These are phyloP conservation scores for Latheticus oryzae DNA, from an alignment of 2,888 invertebrate genomes.

Conservation along the genomic window DNA sequence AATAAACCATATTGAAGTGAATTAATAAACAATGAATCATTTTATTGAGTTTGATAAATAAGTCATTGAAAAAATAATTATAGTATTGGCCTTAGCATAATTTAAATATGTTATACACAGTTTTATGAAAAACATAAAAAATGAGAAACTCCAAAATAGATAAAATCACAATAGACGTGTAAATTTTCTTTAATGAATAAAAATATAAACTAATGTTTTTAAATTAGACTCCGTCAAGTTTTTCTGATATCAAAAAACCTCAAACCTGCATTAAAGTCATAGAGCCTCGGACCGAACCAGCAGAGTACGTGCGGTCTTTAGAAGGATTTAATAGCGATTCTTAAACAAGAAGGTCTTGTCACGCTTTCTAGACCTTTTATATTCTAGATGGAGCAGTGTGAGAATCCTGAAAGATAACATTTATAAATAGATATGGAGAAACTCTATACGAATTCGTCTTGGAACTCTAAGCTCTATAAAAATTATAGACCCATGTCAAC, in stretches of 20 bases:
- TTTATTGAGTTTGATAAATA: conserved; percentile 4
- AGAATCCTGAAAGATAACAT: conserved; percentile 38
- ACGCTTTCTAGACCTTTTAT: conserved; percentile 41
- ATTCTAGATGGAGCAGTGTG: conserved; percentile 37
- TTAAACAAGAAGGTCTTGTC: conserved; percentile 54
- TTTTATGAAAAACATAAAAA: conserved; percentile 16
- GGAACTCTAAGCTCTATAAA: conserved; percentile 8
- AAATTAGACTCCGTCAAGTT: conserved; percentile 33
- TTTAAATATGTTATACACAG: conserved; percentile 10
- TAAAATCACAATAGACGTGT: no score
- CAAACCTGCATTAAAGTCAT: conserved; percentile 38
- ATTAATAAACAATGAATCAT: no score
- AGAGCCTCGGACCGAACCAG: conserved; percentile 46
- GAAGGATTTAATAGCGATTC: conserved; percentile 62
- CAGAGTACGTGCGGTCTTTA: conserved; percentile 61
- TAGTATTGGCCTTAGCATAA: not conserved
- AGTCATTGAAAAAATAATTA: conserved; percentile 4
- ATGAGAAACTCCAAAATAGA: no score
- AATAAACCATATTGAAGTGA: no score
- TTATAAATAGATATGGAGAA: conserved; percentile 42
- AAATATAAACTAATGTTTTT: conserved; percentile 27
- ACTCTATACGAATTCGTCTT: conserved; percentile 26
- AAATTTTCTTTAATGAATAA: no score
- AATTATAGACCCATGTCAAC: no score
- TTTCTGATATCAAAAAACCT: conserved; percentile 21